These are phyloP conservation scores for Malurus leucopterus DNA, from an alignment of 2,797 vertebrate genomes.

Conservation along the genomic window DNA sequence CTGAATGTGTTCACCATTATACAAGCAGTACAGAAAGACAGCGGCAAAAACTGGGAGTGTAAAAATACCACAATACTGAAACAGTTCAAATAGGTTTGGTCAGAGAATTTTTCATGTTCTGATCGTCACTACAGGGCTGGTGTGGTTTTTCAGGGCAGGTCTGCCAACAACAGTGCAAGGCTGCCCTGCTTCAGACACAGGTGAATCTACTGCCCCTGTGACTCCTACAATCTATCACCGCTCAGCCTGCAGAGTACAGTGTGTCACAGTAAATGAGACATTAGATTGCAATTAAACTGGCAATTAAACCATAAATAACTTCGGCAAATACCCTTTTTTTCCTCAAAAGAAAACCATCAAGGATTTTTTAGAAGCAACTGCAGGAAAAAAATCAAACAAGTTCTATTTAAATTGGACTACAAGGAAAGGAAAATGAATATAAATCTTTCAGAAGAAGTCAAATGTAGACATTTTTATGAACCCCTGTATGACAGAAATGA, in stretches of 20 bases:
- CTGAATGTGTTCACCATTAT: neutral
- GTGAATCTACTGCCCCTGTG: neutral
- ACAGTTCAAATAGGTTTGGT: neutral
- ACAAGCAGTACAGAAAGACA: neutral
- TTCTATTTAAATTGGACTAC: neutral
- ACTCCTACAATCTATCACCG: neutral
- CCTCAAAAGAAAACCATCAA: neutral
- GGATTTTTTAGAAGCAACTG: neutral
- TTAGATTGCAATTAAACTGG: constrained; percentile 26
- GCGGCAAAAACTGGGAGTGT: neutral
- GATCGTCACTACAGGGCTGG: neutral
- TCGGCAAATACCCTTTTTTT: constrained; percentile 6
- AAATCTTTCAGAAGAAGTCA: neutral
- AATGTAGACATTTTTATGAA: neutral
- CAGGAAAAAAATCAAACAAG: neutral
- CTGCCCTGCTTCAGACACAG: neutral
- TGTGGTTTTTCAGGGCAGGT: neutral
- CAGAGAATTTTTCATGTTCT: neutral
- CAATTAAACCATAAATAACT: constrained; percentile 40
- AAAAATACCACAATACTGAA: neutral
- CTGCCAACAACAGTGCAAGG: neutral
- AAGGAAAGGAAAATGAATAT: neutral
- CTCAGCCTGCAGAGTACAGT: neutral
- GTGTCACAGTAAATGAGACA: constrained; percentile 1
- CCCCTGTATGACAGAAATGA: neutral